phyloP scores from a whole-genome alignment of 2,888 invertebrate species.

The Nymphalis c-album region DNA sequence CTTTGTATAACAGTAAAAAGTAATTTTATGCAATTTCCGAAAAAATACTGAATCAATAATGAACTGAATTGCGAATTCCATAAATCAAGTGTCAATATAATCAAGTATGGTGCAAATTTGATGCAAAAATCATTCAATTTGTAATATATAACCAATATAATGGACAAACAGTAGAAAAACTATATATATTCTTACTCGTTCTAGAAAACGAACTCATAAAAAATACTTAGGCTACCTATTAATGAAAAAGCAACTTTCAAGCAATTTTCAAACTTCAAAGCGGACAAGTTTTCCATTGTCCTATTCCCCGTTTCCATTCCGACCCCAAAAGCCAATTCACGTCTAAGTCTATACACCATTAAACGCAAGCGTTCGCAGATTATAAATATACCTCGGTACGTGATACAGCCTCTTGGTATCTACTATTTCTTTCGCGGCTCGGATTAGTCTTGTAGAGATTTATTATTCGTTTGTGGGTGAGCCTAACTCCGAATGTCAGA shows the following conservation, averaged over 20 bases:
- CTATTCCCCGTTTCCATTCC: conserved; percentile 13
- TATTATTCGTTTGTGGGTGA: conserved; percentile 48
- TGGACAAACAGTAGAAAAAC: neutral
- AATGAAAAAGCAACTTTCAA: conserved; percentile 2
- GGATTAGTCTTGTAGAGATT: conserved; percentile 60
- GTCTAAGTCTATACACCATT: conserved; percentile 15
- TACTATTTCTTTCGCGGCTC: conserved; percentile 52
- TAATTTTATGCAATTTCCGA: too few relatives aligned
- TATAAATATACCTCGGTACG: conserved; percentile 58
- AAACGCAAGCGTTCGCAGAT: conserved; percentile 20
- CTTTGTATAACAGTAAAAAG: too few relatives aligned
- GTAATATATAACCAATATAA: too few relatives aligned
- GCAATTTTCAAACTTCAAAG: neutral
- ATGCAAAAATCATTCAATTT: too few relatives aligned
- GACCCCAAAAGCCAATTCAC: conserved; percentile 10
- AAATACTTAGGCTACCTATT: neutral
- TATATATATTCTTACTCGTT: too few relatives aligned
- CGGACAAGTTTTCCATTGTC: conserved; percentile 17
- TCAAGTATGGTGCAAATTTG: too few relatives aligned
- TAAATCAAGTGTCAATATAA: too few relatives aligned
- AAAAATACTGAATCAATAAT: too few relatives aligned
- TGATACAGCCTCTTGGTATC: conserved; percentile 46
- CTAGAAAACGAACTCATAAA: neutral
- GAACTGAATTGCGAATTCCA: too few relatives aligned
- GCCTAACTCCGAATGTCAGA: conserved; percentile 18